Evolutionary conservation across 2,113 vertebrate species (phyloP), one percentile per base, ranked within the genome.

Genomic region (Myotis davidii): DNA sequence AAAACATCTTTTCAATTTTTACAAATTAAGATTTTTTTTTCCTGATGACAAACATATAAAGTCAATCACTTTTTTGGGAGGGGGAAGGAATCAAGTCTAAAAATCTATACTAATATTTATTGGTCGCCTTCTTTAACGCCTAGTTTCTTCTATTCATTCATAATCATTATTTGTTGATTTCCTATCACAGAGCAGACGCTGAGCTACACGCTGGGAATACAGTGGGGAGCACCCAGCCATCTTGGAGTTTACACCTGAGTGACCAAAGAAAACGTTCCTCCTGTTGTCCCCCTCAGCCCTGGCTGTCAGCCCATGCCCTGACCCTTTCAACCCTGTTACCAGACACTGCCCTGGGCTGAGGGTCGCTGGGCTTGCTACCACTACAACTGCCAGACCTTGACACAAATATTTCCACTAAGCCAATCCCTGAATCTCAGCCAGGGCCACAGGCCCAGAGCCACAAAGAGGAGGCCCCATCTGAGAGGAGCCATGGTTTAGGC

Each of bases 81-180:
- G 17, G 16, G 23, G 32, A 69, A 67, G 14, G 34, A 69, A 78
- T 79, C 32, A 23, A 34, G 32, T 84, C 76, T 95, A 73, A 83
- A 64, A 78, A 42, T 32, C 27, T 91, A 13, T 79, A 45, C 32
- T 90, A 65, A 85, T 50, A 73, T 9, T 70, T 34, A 69, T 90
- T 21, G 45, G 14, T 89, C 25, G 39, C 25, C 48, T 5, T 32
- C 65, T 81, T 82, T 59, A 64, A 56, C 34, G 13, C 9, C 27
- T 52, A 23, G 42, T 85, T 88, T 82, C 48, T 91, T 88, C 81
- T 52, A 59, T 76, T 93, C 23, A 45, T 81, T 95, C 61, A n/a
- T 45, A 67, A 10, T 77, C 79, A 61, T 45, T 64, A 50, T 73
- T 39, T 86, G 52, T 45, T 65, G 8, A 79, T 88, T 86, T 78